phyloP scores from a whole-genome alignment of 2,113 vertebrate genomes.

The Thymallus thymallus region DNA sequence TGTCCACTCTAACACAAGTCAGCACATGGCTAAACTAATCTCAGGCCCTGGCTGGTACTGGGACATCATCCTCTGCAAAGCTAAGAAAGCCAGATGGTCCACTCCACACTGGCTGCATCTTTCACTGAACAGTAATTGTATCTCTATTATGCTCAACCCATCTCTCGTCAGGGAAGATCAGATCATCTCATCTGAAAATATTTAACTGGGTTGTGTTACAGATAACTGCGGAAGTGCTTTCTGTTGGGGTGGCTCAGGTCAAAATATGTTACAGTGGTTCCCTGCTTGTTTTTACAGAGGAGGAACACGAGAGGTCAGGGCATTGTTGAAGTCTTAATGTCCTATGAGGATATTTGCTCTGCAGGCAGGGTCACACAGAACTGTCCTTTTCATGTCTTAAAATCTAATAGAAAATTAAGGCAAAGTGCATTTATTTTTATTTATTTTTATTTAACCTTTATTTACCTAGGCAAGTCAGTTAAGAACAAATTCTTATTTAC shows the following conservation, averaged over 20 bases:
- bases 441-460: too few relatives aligned
- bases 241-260: slow-evolving; percentile 10
- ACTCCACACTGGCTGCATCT: neutral
- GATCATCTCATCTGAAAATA: slow-evolving; percentile 21
- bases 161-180: slow-evolving; percentile 17
- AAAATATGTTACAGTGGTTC: slow-evolving; percentile 8
- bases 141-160: slow-evolving; percentile 4
- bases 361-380: too few relatives aligned
- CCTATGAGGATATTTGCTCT: too few relatives aligned
- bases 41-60: too few relatives aligned
- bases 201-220: slow-evolving; percentile 32
- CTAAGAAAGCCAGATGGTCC: neutral
- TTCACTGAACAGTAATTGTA: slow-evolving; percentile 1
- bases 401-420: too few relatives aligned
- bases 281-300: neutral
- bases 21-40: too few relatives aligned
- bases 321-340: neutral
- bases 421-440: too few relatives aligned
- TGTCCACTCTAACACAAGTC: too few relatives aligned
- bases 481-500: too few relatives aligned
- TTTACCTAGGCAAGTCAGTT: too few relatives aligned
- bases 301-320: neutral
- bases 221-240: slow-evolving; percentile 15
- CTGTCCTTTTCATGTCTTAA: too few relatives aligned
- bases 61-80: neutral